A percentile compares a stretch with the other conserved stretches of the same genome.
These are phyloP conservation scores for Epinephelus cyanopodus DNA, from an alignment of 2,113 vertebrate species.

Conservation along the genomic window DNA sequence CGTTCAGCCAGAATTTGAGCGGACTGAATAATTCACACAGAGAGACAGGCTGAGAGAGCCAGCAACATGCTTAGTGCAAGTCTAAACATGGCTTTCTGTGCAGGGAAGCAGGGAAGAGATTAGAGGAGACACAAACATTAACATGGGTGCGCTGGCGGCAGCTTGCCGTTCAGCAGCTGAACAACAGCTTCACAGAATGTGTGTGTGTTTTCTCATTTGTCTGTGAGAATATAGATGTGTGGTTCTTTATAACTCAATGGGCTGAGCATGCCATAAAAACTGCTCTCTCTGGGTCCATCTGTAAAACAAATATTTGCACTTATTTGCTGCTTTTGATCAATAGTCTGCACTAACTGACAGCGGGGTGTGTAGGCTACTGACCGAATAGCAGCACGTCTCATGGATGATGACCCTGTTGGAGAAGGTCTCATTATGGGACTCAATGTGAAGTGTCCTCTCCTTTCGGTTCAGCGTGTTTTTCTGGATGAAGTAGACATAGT, in stretches of 20 bases:
- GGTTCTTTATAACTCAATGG: not conserved
- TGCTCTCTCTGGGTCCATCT: not conserved
- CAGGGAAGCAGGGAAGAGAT: constrained; percentile 22
- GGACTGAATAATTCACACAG: constrained; percentile 35
- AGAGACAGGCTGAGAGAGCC: constrained; percentile 13
- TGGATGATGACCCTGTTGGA: constrained; percentile 95
- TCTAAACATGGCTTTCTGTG: constrained; percentile 41
- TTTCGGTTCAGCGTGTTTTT: constrained; percentile 93
- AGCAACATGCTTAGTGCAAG: constrained; percentile 20
- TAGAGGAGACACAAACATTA: constrained; percentile 29
- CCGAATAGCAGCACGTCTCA: constrained; percentile 95
- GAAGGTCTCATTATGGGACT: constrained; percentile 97
- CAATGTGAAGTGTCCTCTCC: constrained; percentile 95
- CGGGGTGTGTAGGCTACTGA: constrained; percentile 76
- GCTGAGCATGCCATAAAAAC: not conserved
- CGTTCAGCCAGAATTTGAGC: not conserved
- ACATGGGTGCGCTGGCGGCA: constrained; percentile 13
- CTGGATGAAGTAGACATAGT: constrained; percentile 97
- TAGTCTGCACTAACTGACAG: not conserved
- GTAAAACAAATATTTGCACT: not conserved
- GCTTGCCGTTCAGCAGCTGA: constrained; percentile 9
- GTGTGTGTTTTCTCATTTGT: constrained; percentile 8
- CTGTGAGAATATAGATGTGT: not conserved
- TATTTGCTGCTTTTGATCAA: not conserved
- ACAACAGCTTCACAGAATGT: constrained; percentile 10